phyloP scores from a whole-genome alignment of 1,140 invertebrate genomes.

The Chelonus insularis region DNA sequence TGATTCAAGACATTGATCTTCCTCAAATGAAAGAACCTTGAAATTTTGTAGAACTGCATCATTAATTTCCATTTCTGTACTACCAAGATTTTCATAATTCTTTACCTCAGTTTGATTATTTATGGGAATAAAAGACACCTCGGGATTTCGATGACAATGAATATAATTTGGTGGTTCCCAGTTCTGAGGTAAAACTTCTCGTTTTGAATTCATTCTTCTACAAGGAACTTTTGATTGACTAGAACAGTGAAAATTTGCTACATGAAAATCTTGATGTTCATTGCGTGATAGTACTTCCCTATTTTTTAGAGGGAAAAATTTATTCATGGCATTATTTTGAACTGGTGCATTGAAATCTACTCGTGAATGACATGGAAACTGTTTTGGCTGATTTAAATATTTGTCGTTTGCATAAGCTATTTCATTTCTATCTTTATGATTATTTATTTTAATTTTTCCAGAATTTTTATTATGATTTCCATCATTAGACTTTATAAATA shows the following conservation, averaged over 20 bases:
- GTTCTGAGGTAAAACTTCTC: background rate
- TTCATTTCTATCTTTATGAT: background rate
- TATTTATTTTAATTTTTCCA: background rate
- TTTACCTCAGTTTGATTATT: background rate
- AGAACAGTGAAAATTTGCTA: background rate
- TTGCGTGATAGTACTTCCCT: background rate
- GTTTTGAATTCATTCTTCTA: too few relatives aligned
- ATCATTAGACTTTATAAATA: too few relatives aligned
- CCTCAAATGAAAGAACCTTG: slow-evolving; percentile 5
- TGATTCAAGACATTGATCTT: background rate
- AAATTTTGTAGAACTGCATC: background rate
- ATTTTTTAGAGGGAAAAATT: background rate
- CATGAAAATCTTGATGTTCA: background rate
- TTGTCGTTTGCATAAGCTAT: background rate
- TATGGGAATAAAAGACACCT: background rate
- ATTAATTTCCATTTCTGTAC: background rate
- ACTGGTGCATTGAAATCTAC: background rate
- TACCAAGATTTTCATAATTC: background rate
- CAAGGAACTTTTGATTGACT: too few relatives aligned
- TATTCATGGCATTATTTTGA: background rate
- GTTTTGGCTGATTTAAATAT: background rate
- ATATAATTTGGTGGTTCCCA: too few relatives aligned
- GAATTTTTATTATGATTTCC: too few relatives aligned
- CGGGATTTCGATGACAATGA: too few relatives aligned
- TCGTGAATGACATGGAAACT: background rate